A percentile compares a stretch with the other conserved stretches of the same genome.
phyloP scores from a whole-genome alignment of 2,888 invertebrate species.

The Catocala nupta region DNA sequence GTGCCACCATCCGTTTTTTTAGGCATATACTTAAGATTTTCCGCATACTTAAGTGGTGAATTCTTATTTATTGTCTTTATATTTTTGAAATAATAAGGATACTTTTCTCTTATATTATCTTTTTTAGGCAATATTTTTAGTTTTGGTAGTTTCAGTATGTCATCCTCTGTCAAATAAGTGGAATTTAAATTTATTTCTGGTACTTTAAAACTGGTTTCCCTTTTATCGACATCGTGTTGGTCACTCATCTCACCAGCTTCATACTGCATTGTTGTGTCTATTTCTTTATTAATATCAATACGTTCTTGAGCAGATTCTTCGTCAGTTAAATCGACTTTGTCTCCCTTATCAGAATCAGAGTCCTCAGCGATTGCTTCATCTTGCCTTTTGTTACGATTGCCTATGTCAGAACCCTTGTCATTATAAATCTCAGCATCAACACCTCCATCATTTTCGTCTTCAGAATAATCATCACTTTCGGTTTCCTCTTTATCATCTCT shows the following conservation, averaged over 20 bases:
- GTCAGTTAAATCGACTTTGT: neutral
- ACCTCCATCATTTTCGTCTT: slow-evolving; percentile 66
- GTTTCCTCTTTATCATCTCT: slow-evolving; percentile 65
- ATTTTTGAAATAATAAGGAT: slow-evolving; percentile 89
- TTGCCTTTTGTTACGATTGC: slow-evolving; percentile 62
- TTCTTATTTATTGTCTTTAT: slow-evolving; percentile 74
- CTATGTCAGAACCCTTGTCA: slow-evolving; percentile 40
- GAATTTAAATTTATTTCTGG: slow-evolving; percentile 71
- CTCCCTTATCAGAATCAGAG: neutral
- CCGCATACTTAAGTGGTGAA: slow-evolving; percentile 90
- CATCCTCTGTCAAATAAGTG: slow-evolving; percentile 64
- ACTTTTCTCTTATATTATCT: slow-evolving; percentile 79
- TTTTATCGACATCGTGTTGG: slow-evolving; percentile 66
- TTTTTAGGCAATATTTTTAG: slow-evolving; percentile 51
- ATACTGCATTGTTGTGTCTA: slow-evolving; percentile 15
- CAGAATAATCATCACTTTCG: slow-evolving; percentile 71
- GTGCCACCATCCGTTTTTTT: slow-evolving; percentile 89
- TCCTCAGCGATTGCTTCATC: neutral
- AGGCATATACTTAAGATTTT: slow-evolving; percentile 89
- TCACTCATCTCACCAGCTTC: slow-evolving; percentile 14
- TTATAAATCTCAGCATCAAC: slow-evolving; percentile 58
- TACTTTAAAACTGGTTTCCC: slow-evolving; percentile 66
- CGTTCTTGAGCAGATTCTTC: neutral
- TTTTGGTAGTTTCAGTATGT: slow-evolving; percentile 60
- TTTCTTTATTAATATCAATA: slow-evolving; percentile 16